phyloP scores from a whole-genome alignment of 2,888 invertebrate genomes.

The Drosophila phalerata region DNA sequence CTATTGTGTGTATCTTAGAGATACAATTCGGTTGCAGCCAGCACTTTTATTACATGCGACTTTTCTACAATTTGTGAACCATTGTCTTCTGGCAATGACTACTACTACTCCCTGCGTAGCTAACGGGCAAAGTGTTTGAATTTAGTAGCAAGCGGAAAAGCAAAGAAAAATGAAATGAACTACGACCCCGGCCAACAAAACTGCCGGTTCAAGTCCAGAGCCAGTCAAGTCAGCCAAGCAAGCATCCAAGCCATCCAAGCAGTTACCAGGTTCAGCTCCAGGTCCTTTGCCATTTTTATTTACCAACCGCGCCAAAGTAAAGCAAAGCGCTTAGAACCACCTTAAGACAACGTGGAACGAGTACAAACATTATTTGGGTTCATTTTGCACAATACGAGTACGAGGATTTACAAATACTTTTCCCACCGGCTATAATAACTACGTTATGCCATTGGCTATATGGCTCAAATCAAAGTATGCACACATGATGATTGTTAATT shows the following conservation, averaged over 20 bases:
- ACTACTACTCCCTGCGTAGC: conserved; percentile 32
- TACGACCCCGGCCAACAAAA: conserved; percentile 64
- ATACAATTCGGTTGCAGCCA: conserved; percentile 80
- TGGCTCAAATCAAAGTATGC: conserved; percentile 14
- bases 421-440: conserved; percentile 62
- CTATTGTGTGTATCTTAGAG: conserved; percentile 73
- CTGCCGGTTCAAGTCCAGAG: conserved; percentile 56
- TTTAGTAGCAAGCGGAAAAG: conserved; percentile 79
- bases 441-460: conserved; percentile 34
- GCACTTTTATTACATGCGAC: conserved; percentile 80
- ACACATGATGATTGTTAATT: conserved; percentile 1
- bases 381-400: conserved; percentile 37
- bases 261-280: conserved; percentile 30
- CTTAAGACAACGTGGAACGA: conserved; percentile 66
- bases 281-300: conserved; percentile 65
- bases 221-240: conserved; percentile 17
- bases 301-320: conserved; percentile 59
- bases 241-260: conserved; percentile 24
- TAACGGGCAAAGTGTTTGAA: conserved; percentile 78
- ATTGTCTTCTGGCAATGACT: conserved; percentile 60
- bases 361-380: conserved; percentile 52
- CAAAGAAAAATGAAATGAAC: conserved; percentile 78
- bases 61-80: conserved; percentile 78
- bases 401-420: conserved; percentile 32
- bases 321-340: conserved; percentile 68